Percentiles rank a stretch among this genome's conserved stretches.
Evolutionary conservation across 2,113 vertebrate genomes (phyloP).

Genomic region (Hyperoodon ampullatus): DNA sequence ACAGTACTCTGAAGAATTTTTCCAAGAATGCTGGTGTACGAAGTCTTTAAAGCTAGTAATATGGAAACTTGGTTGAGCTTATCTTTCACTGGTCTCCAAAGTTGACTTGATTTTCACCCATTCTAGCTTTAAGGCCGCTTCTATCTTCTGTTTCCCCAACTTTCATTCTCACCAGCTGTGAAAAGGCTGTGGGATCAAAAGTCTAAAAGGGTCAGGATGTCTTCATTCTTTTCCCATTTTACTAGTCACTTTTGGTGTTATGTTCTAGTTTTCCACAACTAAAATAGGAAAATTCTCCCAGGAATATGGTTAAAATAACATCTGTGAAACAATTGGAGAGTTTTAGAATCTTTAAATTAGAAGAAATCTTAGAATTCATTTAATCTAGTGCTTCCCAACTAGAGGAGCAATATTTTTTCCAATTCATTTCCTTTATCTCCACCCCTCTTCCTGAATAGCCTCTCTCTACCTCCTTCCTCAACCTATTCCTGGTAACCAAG

Average conservation of each 20-base stretch:
- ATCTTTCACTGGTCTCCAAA: not conserved
- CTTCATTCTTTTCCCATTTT: slow-evolving; percentile 48
- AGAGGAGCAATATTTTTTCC: slow-evolving; percentile 35
- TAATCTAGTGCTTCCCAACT: slow-evolving; percentile 51
- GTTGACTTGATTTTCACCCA: not conserved
- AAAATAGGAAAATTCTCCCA: slow-evolving; percentile 66
- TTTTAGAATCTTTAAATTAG: slow-evolving; percentile 61
- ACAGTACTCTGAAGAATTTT: not conserved
- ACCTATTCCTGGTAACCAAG: not conserved
- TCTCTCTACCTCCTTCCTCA: not conserved
- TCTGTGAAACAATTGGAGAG: slow-evolving; percentile 53
- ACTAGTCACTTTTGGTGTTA: slow-evolving; percentile 47
- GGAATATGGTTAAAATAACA: slow-evolving; percentile 68
- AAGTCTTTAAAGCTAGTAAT: not conserved
- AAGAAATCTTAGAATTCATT: slow-evolving; percentile 62
- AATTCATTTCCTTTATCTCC: slow-evolving; percentile 19
- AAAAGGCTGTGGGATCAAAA: not conserved
- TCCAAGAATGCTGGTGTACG: not conserved
- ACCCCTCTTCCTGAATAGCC: not conserved
- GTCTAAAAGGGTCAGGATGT: not conserved
- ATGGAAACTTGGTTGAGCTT: not conserved
- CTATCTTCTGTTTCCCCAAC: not conserved
- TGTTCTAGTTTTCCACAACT: slow-evolving; percentile 60
- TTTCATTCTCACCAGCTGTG: slow-evolving; percentile 16
- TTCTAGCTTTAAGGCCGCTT: not conserved